Conservation (phyloP, 2,888 invertebrate species). For the Pandemis heparana region DNA sequence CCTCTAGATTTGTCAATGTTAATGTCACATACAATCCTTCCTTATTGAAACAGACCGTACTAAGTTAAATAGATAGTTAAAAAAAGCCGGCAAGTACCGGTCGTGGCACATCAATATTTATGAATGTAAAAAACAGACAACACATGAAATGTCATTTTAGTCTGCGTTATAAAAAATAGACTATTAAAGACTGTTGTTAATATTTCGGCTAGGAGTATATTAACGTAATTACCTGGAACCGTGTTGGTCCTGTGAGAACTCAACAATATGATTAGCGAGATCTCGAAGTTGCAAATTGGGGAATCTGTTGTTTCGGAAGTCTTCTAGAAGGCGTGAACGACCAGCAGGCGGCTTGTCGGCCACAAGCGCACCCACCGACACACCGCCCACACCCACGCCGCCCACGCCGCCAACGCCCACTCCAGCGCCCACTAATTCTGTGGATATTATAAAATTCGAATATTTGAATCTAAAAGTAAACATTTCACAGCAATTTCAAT, state of each 20-base stretch:
- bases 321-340: conserved; percentile 96
- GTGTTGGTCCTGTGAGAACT: conserved; percentile 99
- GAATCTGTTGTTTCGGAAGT: conserved; percentile 96
- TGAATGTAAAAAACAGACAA: too few relatives aligned
- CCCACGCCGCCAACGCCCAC: conserved; percentile 59
- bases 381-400: conserved; percentile 55
- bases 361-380: conserved; percentile 67
- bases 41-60: too few relatives aligned
- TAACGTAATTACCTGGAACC: conserved; percentile 89
- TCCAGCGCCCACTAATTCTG: conserved; percentile 74
- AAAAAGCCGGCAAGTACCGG: too few relatives aligned
- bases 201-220: not conserved
- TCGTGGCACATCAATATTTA: too few relatives aligned
- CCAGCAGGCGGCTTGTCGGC: conserved; percentile 87
- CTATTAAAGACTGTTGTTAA: too few relatives aligned
- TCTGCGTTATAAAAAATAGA: too few relatives aligned
- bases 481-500: too few relatives aligned
- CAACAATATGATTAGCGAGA: conserved; percentile 98
- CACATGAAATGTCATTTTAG: too few relatives aligned
- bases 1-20: too few relatives aligned
- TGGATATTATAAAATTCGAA: not conserved
- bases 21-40: too few relatives aligned
- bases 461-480: not conserved
- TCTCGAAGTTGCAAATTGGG: conserved; percentile 96
- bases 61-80: too few relatives aligned